A percentile compares a stretch with the other conserved stretches of the same genome.
Conservation (phyloP, 2,797 vertebrate genomes). For the Catamblyrhynchus diadema region DNA sequence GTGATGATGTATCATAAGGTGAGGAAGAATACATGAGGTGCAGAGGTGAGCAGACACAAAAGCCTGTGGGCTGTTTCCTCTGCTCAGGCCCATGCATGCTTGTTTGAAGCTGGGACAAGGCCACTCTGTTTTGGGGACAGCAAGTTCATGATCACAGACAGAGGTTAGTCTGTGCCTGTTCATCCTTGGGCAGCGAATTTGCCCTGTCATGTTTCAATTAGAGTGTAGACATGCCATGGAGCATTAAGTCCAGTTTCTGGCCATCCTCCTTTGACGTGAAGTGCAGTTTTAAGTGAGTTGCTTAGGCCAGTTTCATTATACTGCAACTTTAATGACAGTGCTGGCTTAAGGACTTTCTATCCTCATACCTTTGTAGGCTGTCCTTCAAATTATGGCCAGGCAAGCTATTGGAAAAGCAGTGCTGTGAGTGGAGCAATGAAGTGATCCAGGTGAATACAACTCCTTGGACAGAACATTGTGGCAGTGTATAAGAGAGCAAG, state of each 20-base stretch:
- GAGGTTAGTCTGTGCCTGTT: neutral
- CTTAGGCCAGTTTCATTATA: constrained; percentile 12
- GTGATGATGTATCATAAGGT: neutral
- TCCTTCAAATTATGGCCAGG: neutral
- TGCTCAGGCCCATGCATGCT: neutral
- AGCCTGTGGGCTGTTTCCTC: neutral
- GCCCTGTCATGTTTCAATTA: constrained; percentile 51
- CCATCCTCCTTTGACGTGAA: neutral
- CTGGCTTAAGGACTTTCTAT: neutral
- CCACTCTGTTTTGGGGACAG: neutral
- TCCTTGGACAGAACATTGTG: neutral
- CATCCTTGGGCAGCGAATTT: constrained; percentile 1
- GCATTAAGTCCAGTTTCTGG: neutral
- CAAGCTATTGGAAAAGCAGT: neutral
- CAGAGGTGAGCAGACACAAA: neutral
- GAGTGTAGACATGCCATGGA: neutral
- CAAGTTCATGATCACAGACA: neutral
- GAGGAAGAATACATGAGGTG: neutral
- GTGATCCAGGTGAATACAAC: neutral
- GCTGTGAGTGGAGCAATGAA: neutral
- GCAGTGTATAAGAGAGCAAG: neutral
- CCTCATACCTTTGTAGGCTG: neutral
- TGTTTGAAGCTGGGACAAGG: neutral
- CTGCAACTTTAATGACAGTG: constrained; percentile 16
- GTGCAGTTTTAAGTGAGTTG: neutral